Percentiles rank a stretch among this genome's conserved stretches.
Evolutionary conservation across 2,888 invertebrate species (phyloP).

Genomic region (Adelphocoris suturalis): DNA sequence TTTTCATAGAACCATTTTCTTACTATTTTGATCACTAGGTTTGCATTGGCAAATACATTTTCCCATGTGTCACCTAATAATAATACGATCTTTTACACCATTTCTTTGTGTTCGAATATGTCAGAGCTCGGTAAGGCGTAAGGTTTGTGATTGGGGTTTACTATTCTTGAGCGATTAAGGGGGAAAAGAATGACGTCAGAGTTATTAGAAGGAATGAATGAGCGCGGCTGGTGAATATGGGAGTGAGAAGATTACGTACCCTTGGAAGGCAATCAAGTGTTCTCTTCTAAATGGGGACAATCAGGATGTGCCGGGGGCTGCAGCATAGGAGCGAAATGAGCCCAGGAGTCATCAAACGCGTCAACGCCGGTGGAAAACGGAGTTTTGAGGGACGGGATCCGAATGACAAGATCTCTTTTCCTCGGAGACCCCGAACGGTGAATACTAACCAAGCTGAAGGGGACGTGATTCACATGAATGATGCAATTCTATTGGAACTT

Average conservation of each 20-base stretch:
- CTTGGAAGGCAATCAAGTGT: slow-evolving; percentile 52
- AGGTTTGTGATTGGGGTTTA: too few relatives aligned
- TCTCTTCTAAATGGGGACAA: slow-evolving; percentile 52
- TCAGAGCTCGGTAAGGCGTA: too few relatives aligned
- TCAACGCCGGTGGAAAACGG: background rate
- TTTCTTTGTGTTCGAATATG: too few relatives aligned
- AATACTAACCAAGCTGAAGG: background rate
- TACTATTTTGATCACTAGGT: too few relatives aligned
- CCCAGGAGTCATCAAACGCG: background rate
- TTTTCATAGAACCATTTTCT: too few relatives aligned
- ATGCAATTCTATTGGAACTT: background rate
- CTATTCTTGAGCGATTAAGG: too few relatives aligned
- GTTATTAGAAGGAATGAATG: slow-evolving; percentile 41
- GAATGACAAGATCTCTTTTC: slow-evolving; percentile 3
- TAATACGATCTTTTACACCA: too few relatives aligned
- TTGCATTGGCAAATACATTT: too few relatives aligned
- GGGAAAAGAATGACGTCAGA: slow-evolving; percentile 8
- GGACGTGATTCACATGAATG: background rate
- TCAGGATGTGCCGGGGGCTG: slow-evolving; percentile 50
- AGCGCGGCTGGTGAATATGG: background rate
- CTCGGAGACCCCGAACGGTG: background rate
- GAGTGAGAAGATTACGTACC: slow-evolving; percentile 42
- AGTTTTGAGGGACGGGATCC: background rate
- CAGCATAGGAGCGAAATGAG: slow-evolving; percentile 30
- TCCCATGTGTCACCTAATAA: too few relatives aligned